Evolutionary conservation across 1,140 invertebrate genomes (phyloP).

Genomic region (Rhyacophila brunnea): DNA sequence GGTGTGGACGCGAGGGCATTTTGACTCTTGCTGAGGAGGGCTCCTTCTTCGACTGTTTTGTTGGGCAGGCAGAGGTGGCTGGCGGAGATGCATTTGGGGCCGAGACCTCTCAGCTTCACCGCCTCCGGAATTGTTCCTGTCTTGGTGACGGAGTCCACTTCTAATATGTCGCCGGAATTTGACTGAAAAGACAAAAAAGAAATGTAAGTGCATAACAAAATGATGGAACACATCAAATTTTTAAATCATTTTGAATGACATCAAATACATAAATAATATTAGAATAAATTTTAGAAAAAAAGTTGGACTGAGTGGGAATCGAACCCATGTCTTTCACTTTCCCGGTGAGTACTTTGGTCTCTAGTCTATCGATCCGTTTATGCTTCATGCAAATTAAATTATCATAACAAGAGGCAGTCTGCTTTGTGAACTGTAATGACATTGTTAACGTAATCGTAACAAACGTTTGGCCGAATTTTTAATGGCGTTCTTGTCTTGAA

Average conservation of each 20-base stretch:
- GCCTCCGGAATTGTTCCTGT: constrained; percentile 3
- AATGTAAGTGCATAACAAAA: background rate
- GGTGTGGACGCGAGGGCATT: constrained; percentile 38
- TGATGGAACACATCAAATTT: background rate
- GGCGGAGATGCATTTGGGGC: constrained; percentile 46
- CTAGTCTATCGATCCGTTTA: too few relatives aligned
- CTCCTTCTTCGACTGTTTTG: constrained; percentile 32
- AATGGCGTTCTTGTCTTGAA: too few relatives aligned
- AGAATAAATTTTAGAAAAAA: too few relatives aligned
- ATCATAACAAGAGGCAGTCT: too few relatives aligned
- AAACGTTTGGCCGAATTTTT: too few relatives aligned
- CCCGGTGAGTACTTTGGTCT: too few relatives aligned
- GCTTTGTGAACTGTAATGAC: too few relatives aligned
- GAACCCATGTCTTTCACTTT: too few relatives aligned
- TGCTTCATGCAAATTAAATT: too few relatives aligned
- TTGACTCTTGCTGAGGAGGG: constrained; percentile 36
- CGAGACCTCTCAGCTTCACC: constrained; percentile 19
- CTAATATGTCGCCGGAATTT: constrained; percentile 36
- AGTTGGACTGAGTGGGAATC: too few relatives aligned
- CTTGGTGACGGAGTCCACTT: constrained; percentile 13
- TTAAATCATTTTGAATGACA: background rate
- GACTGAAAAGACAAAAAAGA: constrained; percentile 37
- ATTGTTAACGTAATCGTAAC: too few relatives aligned
- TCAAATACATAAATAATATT: too few relatives aligned
- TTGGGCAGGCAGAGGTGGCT: constrained; percentile 37